These are phyloP conservation scores for Nycticorax nycticorax DNA, from an alignment of 2,113 vertebrate species.

Conservation along the genomic window DNA sequence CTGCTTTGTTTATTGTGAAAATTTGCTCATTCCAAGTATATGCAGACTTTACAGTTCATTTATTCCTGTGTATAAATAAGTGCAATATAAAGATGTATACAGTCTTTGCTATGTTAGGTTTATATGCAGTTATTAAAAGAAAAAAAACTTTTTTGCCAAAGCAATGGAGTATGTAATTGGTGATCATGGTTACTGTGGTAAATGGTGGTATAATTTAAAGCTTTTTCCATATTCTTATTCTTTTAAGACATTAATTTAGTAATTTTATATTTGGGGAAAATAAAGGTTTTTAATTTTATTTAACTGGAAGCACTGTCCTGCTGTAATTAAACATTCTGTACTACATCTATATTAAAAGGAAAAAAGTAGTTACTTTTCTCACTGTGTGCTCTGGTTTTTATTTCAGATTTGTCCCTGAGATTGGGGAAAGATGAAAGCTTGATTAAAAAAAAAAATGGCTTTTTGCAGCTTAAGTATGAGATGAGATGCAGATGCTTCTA, in stretches of 20 bases:
- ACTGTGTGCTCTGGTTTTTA: constrained; percentile 50
- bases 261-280: constrained; percentile 92
- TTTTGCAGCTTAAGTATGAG: not conserved
- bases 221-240: constrained; percentile 90
- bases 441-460: not conserved
- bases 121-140: constrained; percentile 86
- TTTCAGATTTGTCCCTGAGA: not conserved
- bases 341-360: constrained; percentile 91
- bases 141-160: constrained; percentile 92
- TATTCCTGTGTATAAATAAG: constrained; percentile 89
- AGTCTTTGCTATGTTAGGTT: constrained; percentile 88
- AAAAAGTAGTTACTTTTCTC: constrained; percentile 77
- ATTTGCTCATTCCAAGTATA: constrained; percentile 69
- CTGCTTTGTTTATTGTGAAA: constrained; percentile 77
- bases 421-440: not conserved
- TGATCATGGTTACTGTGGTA: constrained; percentile 83
- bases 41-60: constrained; percentile 76
- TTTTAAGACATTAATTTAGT: constrained; percentile 86
- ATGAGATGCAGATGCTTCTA: not conserved
- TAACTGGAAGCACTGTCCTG: constrained; percentile 95
- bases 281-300: constrained; percentile 90
- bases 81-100: constrained; percentile 95
- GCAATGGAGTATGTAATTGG: constrained; percentile 79
- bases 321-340: constrained; percentile 92
- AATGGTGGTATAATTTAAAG: constrained; percentile 83